Evolutionary conservation across 2,888 invertebrate species (phyloP).

Genomic region (Monochamus alternatus): DNA sequence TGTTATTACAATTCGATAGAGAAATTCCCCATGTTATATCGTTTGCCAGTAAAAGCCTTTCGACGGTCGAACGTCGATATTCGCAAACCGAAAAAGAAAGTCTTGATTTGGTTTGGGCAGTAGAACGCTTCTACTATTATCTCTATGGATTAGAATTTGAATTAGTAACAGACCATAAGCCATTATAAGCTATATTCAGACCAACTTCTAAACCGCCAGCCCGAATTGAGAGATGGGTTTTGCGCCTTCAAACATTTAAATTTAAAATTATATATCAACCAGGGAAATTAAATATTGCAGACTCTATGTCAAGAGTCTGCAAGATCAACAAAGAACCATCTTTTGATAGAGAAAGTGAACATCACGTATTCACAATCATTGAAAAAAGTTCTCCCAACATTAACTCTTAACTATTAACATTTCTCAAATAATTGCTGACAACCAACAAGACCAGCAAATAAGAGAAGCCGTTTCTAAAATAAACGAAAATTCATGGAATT

Average conservation of each 20-base stretch:
- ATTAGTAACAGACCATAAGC: conserved; percentile 62
- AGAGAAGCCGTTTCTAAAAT: conserved; percentile 34
- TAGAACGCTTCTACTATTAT: conserved; percentile 67
- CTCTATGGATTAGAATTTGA: conserved; percentile 67
- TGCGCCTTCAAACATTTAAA: conserved; percentile 50
- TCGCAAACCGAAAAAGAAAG: conserved; percentile 66
- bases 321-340: conserved; percentile 30
- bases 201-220: conserved; percentile 53
- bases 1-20: conserved; percentile 55
- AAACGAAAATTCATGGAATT: conserved; percentile 25
- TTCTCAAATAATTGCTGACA: conserved; percentile 33
- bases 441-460: conserved; percentile 34
- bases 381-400: conserved; percentile 44
- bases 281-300: conserved; percentile 24
- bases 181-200: conserved; percentile 63
- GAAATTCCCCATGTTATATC: conserved; percentile 52
- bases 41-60: conserved; percentile 56
- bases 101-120: conserved; percentile 64
- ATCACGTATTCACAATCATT: conserved; percentile 48
- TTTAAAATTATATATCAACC: conserved; percentile 45
- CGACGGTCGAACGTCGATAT: conserved; percentile 54
- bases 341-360: conserved; percentile 47
- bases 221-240: conserved; percentile 53
- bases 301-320: conserved; percentile 40
- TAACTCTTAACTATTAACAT: conserved; percentile 47